Conservation (phyloP, 2,888 invertebrate species). For the Oligia strigilis region DNA sequence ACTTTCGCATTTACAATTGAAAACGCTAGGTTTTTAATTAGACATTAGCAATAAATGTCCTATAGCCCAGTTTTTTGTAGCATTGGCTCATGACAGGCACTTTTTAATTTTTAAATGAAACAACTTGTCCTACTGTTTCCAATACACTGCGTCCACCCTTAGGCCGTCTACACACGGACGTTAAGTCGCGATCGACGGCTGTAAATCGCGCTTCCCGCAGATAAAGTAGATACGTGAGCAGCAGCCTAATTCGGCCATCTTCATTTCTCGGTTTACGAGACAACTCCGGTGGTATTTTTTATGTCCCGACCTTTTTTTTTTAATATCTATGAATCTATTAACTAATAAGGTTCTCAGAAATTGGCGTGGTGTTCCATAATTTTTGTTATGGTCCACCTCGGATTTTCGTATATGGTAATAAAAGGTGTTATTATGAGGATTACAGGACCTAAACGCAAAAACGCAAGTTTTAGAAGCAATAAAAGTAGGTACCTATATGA, state of each 20-base stretch:
- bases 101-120: neutral
- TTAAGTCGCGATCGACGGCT: constrained; percentile 74
- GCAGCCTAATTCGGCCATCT: constrained; percentile 72
- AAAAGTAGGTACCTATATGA: too few species aligned
- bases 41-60: neutral
- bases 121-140: constrained; percentile 6
- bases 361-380: constrained; percentile 1
- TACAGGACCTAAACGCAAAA: too few species aligned
- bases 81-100: rapidly evolving
- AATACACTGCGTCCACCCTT: constrained; percentile 44
- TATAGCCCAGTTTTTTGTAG: neutral
- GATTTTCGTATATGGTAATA: neutral
- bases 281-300: constrained; percentile 56
- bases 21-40: neutral
- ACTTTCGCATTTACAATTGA: too few species aligned
- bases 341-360: constrained; percentile 51
- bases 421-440: neutral
- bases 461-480: too few species aligned
- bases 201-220: constrained; percentile 76
- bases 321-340: constrained; percentile 64
- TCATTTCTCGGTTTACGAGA: constrained; percentile 68
- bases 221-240: constrained; percentile 79
- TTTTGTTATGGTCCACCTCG: neutral
- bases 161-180: constrained; percentile 70
- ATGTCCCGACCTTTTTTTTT: constrained; percentile 52